These are phyloP conservation scores for Littorina saxatilis DNA, from an alignment of 1,140 invertebrate species.

Conservation along the genomic window DNA sequence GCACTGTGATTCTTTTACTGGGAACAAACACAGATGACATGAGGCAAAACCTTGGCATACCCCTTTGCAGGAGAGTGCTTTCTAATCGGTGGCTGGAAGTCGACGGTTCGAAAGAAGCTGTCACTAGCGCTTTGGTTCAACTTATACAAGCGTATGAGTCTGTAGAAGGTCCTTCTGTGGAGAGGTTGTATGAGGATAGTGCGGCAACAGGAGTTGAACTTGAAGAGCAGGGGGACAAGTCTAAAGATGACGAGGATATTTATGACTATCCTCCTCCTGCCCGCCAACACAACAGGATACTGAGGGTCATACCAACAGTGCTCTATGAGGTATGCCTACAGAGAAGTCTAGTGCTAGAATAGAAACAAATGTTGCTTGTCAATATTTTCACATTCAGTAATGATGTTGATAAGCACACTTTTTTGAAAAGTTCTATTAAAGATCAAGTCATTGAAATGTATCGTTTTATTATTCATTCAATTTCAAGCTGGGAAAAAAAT, in stretches of 20 bases:
- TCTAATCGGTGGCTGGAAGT: slow-evolving; percentile 9
- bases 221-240: neutral
- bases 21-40: slow-evolving; percentile 10
- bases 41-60: neutral
- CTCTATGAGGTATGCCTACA: slow-evolving; percentile 30
- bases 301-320: slow-evolving; percentile 8
- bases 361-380: no score
- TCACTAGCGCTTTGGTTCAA: slow-evolving; percentile 4
- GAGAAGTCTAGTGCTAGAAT: no score
- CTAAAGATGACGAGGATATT: neutral
- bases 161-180: neutral
- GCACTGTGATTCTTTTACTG: slow-evolving; percentile 19
- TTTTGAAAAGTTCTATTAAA: no score
- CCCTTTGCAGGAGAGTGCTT: neutral
- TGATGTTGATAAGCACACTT: no score
- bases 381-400: no score
- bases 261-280: slow-evolving; percentile 30
- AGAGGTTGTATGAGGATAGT: neutral
- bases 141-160: slow-evolving; percentile 34
- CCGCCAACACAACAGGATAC: slow-evolving; percentile 13
- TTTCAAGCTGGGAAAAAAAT: no score
- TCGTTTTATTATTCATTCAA: no score
- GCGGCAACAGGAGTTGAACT: neutral
- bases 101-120: neutral
- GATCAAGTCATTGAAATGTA: no score